Conservation (phyloP, 2,888 invertebrate species). For the Agonopterix heracliana region DNA sequence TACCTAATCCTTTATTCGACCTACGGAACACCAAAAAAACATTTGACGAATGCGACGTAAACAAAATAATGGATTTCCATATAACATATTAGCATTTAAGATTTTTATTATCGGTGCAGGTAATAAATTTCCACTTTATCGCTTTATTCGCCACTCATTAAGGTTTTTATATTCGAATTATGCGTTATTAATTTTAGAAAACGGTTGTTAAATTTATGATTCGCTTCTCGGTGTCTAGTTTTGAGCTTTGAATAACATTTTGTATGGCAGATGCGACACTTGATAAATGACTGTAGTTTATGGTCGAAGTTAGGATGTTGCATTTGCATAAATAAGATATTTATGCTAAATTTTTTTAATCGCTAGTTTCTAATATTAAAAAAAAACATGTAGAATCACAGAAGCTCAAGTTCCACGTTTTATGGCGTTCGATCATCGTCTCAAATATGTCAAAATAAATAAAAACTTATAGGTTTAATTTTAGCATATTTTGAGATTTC, state of each 20-base stretch:
- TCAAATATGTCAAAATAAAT: too few relatives aligned
- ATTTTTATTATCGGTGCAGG: conserved; percentile 42
- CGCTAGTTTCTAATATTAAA: too few relatives aligned
- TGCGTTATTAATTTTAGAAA: conserved; percentile 70
- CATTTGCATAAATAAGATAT: too few relatives aligned
- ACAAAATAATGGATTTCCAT: conserved; percentile 52
- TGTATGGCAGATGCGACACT: background rate
- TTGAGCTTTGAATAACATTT: background rate
- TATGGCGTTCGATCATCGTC: too few relatives aligned
- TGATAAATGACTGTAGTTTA: background rate
- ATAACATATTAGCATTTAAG: conserved; percentile 38
- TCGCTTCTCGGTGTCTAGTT: background rate
- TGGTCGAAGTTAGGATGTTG: too few relatives aligned
- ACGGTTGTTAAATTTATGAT: conserved; percentile 54
- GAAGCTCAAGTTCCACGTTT: too few relatives aligned
- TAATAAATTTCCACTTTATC: conserved; percentile 60
- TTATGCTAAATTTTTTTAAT: too few relatives aligned
- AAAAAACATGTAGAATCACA: too few relatives aligned
- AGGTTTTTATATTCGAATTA: conserved; percentile 63
- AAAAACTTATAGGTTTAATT: too few relatives aligned
- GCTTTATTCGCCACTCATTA: conserved; percentile 70
- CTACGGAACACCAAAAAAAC: background rate
- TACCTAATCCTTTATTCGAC: too few relatives aligned
- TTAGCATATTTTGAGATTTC: too few relatives aligned
- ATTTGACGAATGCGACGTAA: conserved; percentile 24